Evolutionary conservation across 2,797 vertebrate genomes (phyloP), one percentile per base, ranked within the genome.

Genomic region (Meda fulgida): DNA sequence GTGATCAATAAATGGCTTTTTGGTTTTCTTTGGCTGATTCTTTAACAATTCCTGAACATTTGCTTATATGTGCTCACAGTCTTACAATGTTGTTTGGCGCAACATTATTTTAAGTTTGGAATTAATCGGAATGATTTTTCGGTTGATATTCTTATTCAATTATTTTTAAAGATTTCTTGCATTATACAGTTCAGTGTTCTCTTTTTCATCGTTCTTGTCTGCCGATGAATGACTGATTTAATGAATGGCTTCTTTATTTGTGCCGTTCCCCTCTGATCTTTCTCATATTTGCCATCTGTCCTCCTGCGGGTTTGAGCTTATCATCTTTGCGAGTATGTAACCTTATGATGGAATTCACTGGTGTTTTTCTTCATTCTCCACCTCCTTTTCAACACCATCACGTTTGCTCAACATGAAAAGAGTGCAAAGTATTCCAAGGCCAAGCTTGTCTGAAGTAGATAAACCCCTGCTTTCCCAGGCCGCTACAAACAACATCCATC

Each of bases 371-470:
- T 85, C 89, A 77, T 78, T 84, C 53, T 87, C 76, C 79, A n/a
- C 86, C 84, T 89, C 31, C 83, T 88, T 90, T 73, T 85, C 88
- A 81, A 86, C 91, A 77, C 93, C 91, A 94, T 93, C 93, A 1
- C 93, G 91, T 92, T 87, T 88, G 90, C 75, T 53, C 91, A 88
- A 93, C 88, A 92, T 89, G 89, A 92, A 91, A 95, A 94, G 94
- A 94, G 92, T 94, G 94, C 95, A 89, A 93, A 93, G 88, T 90
- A 95, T 95, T 93, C 92, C 95, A 96, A 96, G 95, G 95, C 87
- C 94, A 92, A 84, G 84, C 84, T 90, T 82, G 88, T 86, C 80
- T 86, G 86, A 88, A 70, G 86, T 85, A 94, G 94, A 96, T 95
- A 95, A 95, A 95, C 93, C 38, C 16, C 76, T 92, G 87, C 81